Base-by-base conservation (phyloP, 2,888 invertebrate species). In the Perithous albicinctus region DNA sequence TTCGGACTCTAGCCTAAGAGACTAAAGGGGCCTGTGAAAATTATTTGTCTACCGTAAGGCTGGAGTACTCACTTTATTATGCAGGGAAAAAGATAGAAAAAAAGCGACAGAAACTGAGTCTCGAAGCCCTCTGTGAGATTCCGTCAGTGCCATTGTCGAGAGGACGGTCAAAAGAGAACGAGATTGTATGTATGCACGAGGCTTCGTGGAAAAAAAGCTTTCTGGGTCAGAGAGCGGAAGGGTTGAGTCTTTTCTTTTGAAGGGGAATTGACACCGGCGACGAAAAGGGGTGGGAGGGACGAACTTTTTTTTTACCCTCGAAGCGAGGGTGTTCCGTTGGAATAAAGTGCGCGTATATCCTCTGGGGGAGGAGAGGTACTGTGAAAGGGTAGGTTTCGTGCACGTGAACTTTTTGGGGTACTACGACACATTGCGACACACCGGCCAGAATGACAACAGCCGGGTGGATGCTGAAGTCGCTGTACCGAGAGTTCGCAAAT, bases 231-330 rank as follows among this genome's bases (percentile, higher is more conserved):
- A 72, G 35, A 26, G 20, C 35, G 73, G 43, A 80, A 80, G 56
- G 72, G 72, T 59, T 76, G 66, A 73, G 73, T 66, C 67, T 77
- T 77, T 72, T 80, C 77, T 77, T 67, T 80, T 38, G 51, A 61
- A 48, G 26, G 73, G 32, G 72, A 73, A 80, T 80, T 77, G 76
- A 77, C 67, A 77, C 61, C 72, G 54, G 46, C 20, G 51, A 35
- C 41, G 51, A 56, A 18, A 41, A 64, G 38, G 48, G 10, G 43
- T 1, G 61, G 23, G 38, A 26, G 32, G 32, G 51, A 48, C 12
- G 35, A 46, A 20, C 12, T 8, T 48, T 67, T 48, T 72, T 77
- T 69, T 48, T 29, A 61, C 70, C 48, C 41, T 66, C 48, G 51
- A 48, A 56, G 54, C 32, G 23, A 69, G 43, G 51, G 35, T 76